Evolutionary conservation across 2,113 vertebrate genomes (phyloP).

Genomic region (Haplotaxodon microlepis): DNA sequence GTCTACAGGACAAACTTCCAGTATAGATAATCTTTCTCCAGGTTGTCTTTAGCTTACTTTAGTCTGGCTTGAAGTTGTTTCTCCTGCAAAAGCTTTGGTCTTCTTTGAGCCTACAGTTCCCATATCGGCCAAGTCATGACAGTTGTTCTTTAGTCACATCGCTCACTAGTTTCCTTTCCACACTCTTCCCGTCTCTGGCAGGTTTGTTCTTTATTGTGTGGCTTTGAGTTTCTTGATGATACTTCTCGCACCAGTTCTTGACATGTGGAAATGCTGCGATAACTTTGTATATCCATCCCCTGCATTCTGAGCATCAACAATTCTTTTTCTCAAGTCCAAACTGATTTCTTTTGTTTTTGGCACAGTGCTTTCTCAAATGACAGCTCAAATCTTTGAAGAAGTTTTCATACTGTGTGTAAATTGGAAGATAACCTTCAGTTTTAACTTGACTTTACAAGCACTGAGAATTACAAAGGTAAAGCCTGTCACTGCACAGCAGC

Average conservation of each 20-base stretch:
- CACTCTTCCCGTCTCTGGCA: not conserved
- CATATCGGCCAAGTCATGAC: not conserved
- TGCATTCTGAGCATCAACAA: not conserved
- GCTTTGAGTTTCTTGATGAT: not conserved
- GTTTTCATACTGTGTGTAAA: not conserved
- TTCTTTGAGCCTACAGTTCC: not conserved
- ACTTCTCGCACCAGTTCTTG: not conserved
- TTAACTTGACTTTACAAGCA: not conserved
- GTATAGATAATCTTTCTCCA: not conserved
- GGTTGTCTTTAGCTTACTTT: fast-evolving
- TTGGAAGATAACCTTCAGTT: not conserved
- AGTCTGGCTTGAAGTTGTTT: not conserved
- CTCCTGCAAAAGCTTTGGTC: not conserved
- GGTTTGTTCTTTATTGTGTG: not conserved
- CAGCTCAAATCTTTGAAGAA: not conserved
- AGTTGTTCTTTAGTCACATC: not conserved
- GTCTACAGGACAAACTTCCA: not conserved
- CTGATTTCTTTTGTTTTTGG: not conserved
- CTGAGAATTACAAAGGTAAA: not conserved
- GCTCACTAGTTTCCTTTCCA: not conserved
- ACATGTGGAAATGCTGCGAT: not conserved
- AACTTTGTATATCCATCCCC: not conserved
- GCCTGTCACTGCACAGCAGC: not conserved
- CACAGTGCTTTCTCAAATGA: not conserved
- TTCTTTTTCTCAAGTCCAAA: not conserved